A percentile compares a stretch with the other conserved stretches of the same genome.
Evolutionary conservation across 2,888 invertebrate genomes (phyloP).

Genomic region (Eumacrocentrus americanus): DNA sequence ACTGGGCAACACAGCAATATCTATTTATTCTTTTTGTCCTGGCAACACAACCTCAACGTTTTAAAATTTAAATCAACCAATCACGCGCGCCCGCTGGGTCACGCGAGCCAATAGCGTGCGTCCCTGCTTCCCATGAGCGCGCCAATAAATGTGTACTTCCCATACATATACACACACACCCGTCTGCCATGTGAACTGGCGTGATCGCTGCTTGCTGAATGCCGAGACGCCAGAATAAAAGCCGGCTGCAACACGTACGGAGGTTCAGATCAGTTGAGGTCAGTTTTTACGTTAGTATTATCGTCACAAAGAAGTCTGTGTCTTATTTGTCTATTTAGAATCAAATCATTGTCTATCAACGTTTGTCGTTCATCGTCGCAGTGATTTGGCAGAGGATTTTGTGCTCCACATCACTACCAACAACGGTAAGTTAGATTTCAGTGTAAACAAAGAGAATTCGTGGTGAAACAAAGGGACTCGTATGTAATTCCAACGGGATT

Average conservation of each 20-base stretch:
- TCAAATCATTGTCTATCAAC: too few relatives aligned
- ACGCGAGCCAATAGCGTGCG: slow-evolving; percentile 26
- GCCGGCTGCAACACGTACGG: slow-evolving; percentile 43
- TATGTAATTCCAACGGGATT: neutral
- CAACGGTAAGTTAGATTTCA: neutral
- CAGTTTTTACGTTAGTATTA: slow-evolving; percentile 31
- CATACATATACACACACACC: neutral
- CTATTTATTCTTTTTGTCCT: neutral
- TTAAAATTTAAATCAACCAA: slow-evolving; percentile 36
- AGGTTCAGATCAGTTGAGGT: slow-evolving; percentile 40
- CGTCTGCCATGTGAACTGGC: slow-evolving; percentile 1
- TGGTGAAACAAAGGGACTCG: neutral
- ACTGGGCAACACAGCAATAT: slow-evolving; percentile 10
- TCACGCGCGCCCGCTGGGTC: slow-evolving; percentile 7
- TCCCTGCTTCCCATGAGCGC: neutral
- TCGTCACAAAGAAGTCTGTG: too few relatives aligned
- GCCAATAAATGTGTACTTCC: neutral
- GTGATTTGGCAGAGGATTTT: too few relatives aligned
- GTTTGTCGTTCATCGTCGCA: too few relatives aligned
- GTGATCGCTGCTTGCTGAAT: slow-evolving; percentile 32
- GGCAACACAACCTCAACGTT: slow-evolving; percentile 26
- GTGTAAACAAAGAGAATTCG: neutral
- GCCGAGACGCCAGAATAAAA: slow-evolving; percentile 47
- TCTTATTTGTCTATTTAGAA: too few relatives aligned
- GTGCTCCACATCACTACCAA: too few relatives aligned